Conservation (phyloP, 2,797 vertebrate genomes). For the Molossus alvarezi region DNA sequence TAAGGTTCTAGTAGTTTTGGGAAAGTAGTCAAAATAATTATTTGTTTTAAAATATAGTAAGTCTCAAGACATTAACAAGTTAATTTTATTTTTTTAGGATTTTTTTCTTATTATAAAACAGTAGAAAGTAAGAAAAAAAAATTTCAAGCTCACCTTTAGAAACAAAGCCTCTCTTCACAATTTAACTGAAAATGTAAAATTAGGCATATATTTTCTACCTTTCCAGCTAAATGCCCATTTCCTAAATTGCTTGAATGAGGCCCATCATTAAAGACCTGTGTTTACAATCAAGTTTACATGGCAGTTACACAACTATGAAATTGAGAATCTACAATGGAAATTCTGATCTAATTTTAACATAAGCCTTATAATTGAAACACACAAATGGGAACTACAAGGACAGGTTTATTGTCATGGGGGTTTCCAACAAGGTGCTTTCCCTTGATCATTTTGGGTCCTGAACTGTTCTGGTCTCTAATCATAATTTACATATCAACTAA, state of each 20-base stretch:
- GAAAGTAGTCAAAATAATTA: slow-evolving; percentile 50
- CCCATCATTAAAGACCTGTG: slow-evolving; percentile 63
- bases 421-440: slow-evolving; percentile 91
- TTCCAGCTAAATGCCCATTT: neutral
- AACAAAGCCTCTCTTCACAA: slow-evolving; percentile 14
- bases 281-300: slow-evolving; percentile 75
- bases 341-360: slow-evolving; percentile 84
- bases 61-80: slow-evolving; percentile 20
- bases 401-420: slow-evolving; percentile 84
- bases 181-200: slow-evolving; percentile 67
- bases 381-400: slow-evolving; percentile 83
- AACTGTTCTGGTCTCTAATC: slow-evolving; percentile 89
- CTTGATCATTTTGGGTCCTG: slow-evolving; percentile 84
- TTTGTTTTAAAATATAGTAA: slow-evolving; percentile 32
- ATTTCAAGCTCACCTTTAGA: slow-evolving; percentile 41
- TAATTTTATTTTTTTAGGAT: slow-evolving; percentile 16
- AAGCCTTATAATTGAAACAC: slow-evolving; percentile 75
- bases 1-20: neutral
- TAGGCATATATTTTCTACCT: neutral
- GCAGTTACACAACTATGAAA: slow-evolving; percentile 65
- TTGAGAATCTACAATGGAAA: slow-evolving; percentile 75
- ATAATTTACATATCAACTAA: slow-evolving; percentile 90
- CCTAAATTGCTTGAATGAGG: slow-evolving; percentile 44
- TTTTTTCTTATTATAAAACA: slow-evolving; percentile 53
- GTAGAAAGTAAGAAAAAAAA: slow-evolving; percentile 55